phyloP scores from a whole-genome alignment of 2,113 vertebrate species.

The Colistium nudipinnis region DNA sequence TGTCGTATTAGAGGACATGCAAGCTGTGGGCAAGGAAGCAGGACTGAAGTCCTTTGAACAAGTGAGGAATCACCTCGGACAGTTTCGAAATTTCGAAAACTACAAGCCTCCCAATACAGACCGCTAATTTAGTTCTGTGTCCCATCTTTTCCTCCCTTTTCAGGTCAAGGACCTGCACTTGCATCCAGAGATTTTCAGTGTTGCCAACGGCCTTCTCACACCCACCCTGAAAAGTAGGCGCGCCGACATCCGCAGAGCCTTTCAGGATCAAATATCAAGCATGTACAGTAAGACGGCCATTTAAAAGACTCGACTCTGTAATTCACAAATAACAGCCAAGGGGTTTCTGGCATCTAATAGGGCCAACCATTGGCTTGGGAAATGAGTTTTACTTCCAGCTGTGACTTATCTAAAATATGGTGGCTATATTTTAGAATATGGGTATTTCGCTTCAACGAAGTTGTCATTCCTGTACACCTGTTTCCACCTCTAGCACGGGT shows the following conservation, averaged over 20 bases:
- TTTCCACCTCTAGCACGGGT: background rate
- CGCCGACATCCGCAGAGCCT: slow-evolving; percentile 72
- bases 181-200: slow-evolving; percentile 80
- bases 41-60: slow-evolving; percentile 85
- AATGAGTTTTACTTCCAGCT: background rate
- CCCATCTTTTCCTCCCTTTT: background rate
- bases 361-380: background rate
- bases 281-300: slow-evolving; percentile 78
- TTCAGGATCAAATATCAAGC: slow-evolving; percentile 78
- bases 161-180: slow-evolving; percentile 82
- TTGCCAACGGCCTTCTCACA: slow-evolving; percentile 83
- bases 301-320: slow-evolving; percentile 43
- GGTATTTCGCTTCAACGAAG: slow-evolving; percentile 22
- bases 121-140: background rate
- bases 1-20: slow-evolving; percentile 81
- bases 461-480: slow-evolving; percentile 25
- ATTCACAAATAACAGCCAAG: background rate
- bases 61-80: slow-evolving; percentile 53
- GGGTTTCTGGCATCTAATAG: slow-evolving; percentile 1
- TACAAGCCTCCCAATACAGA: background rate
- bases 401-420: slow-evolving; percentile 43
- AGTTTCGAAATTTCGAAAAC: background rate
- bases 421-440: slow-evolving; percentile 27
- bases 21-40: slow-evolving; percentile 73
- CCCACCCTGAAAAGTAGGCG: slow-evolving; percentile 84